Percentiles rank a stretch among this genome's conserved stretches.
Conservation (phyloP, 2,113 vertebrate genomes). For the Athene noctua region DNA sequence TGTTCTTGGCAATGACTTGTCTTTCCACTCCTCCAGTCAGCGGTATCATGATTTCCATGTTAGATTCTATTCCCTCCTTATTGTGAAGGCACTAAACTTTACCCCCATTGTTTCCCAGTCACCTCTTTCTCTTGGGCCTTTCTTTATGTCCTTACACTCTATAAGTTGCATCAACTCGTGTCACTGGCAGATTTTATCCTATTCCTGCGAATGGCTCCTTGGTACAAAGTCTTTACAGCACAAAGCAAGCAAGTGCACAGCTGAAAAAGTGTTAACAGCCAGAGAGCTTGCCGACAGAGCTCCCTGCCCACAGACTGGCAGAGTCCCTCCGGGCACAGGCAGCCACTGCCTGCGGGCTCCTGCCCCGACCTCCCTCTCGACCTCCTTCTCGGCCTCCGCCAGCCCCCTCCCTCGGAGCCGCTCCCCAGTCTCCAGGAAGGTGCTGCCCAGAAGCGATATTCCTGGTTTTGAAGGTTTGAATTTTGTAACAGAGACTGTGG, state of each 20-base stretch:
- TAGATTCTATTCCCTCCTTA: background rate
- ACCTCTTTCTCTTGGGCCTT: background rate
- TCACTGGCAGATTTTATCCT: background rate
- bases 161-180: background rate
- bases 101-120: background rate
- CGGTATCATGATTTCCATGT: slow-evolving; percentile 17
- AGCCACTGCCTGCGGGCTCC: background rate
- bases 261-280: background rate
- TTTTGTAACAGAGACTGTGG: background rate
- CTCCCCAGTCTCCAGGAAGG: background rate
- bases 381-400: background rate
- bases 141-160: background rate
- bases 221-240: background rate
- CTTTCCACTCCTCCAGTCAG: slow-evolving; percentile 25
- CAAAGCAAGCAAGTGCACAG: background rate
- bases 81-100: background rate
- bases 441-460: rapidly evolving
- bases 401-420: background rate
- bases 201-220: background rate
- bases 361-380: background rate
- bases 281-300: background rate
- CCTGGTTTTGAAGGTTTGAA: background rate
- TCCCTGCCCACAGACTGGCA: rapidly evolving
- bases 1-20: slow-evolving; percentile 45
- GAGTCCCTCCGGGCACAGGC: background rate